A percentile compares a stretch with the other conserved stretches of the same genome.
Evolutionary conservation across 2,888 invertebrate genomes (phyloP).

Genomic region (Xylota segnis): DNA sequence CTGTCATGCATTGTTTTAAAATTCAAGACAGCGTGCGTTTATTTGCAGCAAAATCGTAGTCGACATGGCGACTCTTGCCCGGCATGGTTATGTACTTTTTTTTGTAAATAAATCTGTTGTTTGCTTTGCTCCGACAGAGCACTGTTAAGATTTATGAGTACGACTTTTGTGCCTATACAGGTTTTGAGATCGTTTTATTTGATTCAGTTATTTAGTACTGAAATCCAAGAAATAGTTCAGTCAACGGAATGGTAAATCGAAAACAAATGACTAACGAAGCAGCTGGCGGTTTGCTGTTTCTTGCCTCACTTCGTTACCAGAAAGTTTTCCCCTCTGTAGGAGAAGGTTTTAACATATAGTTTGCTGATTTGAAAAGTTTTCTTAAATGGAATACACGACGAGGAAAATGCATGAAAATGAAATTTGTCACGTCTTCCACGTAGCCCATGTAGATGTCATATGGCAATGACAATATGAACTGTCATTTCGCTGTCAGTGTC

Average conservation of each 20-base stretch:
- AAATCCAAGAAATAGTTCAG: not conserved
- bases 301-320: too few relatives aligned
- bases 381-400: too few relatives aligned
- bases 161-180: slow-evolving; percentile 13
- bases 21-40: slow-evolving; percentile 35
- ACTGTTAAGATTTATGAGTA: slow-evolving; percentile 11
- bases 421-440: too few relatives aligned
- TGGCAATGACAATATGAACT: too few relatives aligned
- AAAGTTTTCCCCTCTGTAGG: too few relatives aligned
- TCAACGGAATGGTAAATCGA: slow-evolving; percentile 19
- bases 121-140: slow-evolving; percentile 1
- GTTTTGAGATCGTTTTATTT: slow-evolving; percentile 18
- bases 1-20: slow-evolving; percentile 37
- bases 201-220: not conserved
- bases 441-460: too few relatives aligned
- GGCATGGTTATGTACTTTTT: slow-evolving; percentile 6
- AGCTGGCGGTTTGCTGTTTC: not conserved
- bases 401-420: too few relatives aligned
- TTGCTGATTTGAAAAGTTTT: too few relatives aligned
- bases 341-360: too few relatives aligned
- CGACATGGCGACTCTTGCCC: slow-evolving; percentile 5
- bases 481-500: too few relatives aligned
- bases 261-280: slow-evolving; percentile 1
- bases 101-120: too few relatives aligned
- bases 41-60: slow-evolving; percentile 27